Evolutionary conservation across 1,140 invertebrate genomes (phyloP), one percentile per base, ranked within the genome.

Genomic region (Bombus fervidus): DNA sequence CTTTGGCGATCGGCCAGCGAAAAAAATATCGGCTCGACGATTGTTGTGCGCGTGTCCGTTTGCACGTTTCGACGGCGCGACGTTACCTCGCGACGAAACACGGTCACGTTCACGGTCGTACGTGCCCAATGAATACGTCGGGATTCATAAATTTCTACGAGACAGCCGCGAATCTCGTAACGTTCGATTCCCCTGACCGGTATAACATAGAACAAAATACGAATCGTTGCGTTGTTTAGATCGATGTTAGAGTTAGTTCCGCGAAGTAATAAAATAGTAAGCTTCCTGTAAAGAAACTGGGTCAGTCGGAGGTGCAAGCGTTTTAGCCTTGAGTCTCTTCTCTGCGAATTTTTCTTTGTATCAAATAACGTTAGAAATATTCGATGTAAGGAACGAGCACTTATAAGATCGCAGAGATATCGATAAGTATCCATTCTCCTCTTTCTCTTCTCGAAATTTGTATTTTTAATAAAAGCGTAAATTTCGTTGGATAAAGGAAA

Each of bases 71-170:
- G 18, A 66, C 59, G 59, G 28, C 28, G 59, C 28, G 47, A 9
- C 13, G n/a, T 43, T 41, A 18, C 6, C 18, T 74, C 41, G 28
- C 66, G 22, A 10, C 47, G 47, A 28, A 64, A 59, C 34, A 77
- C 59, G 85, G 81, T 84, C 85, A 88, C 84, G 83, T 89, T 86
- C 87, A 87, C 18, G 77, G 88, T 31, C 85, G 72, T 47, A 28
- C n/a, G n/a, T 47, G n/a, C 22, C 41, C 22, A 69, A 78, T 37
- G 64, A 43, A 53, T 18, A 75, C 25, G 43, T 6, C 13, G 13
- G 4, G 47, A 68, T 78, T 69, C 43, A 31, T 57, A 25, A 31
- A 78, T 64, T 31, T 62, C 59, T 22, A 34, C 43, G 43, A 22
- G 18, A 34, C n/a, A 53, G 22, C 0, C 22, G 71, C 3, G 22